These are phyloP conservation scores for Limonius californicus DNA, from an alignment of 1,140 invertebrate genomes.

Conservation along the genomic window DNA sequence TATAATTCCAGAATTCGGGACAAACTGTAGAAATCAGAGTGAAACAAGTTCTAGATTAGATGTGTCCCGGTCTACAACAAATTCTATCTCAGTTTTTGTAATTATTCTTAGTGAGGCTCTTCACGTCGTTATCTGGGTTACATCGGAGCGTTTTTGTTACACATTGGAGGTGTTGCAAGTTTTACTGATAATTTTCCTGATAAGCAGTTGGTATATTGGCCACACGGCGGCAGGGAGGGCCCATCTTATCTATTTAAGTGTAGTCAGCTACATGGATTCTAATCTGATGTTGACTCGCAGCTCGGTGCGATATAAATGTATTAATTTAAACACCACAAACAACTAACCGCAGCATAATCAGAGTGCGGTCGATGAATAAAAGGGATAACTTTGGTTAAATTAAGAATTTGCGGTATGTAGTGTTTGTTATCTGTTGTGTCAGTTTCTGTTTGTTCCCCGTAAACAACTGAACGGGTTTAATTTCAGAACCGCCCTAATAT, in stretches of 20 bases:
- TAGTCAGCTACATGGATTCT: constrained; percentile 7
- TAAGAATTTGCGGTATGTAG: constrained; percentile 8
- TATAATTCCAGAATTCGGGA: too few relatives aligned
- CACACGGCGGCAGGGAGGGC: not conserved
- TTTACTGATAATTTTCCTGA: constrained; percentile 3
- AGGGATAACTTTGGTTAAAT: constrained; percentile 2
- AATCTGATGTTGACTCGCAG: constrained; percentile 2
- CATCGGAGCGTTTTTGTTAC: not conserved
- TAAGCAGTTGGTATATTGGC: not conserved
- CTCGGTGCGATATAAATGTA: constrained; percentile 4
- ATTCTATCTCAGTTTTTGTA: constrained; percentile 5
- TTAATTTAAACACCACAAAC: constrained; percentile 2
- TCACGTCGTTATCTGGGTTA: not conserved
- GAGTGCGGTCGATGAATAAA: constrained; percentile 2
- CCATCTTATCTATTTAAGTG: constrained; percentile 9
- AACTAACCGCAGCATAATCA: constrained; percentile 8
- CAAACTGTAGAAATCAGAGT: too few relatives aligned
- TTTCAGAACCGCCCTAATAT: constrained; percentile 1
- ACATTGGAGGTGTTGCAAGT: not conserved
- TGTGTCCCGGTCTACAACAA: not conserved
- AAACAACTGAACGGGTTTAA: constrained; percentile 2
- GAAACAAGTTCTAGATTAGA: not conserved
- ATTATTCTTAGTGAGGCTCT: constrained; percentile 3
- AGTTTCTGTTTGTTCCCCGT: not conserved
- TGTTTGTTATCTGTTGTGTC: constrained; percentile 12